Evolutionary conservation across 2,113 vertebrate genomes (phyloP), one percentile per base, ranked within the genome.

Genomic region (Sphaerodactylus townsendi): DNA sequence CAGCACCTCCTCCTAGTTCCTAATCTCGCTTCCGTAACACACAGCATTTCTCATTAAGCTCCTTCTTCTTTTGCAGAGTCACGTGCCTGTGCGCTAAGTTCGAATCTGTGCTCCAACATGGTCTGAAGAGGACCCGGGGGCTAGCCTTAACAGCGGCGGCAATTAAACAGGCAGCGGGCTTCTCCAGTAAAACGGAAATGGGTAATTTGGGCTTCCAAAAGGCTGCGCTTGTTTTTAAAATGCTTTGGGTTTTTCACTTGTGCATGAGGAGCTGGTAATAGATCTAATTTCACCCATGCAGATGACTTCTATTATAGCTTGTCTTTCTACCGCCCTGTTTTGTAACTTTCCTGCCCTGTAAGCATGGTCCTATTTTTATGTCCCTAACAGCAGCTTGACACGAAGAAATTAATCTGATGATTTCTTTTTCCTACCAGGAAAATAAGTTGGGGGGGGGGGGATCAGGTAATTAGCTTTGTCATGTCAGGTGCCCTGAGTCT

Each of bases 21-120:
- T 21, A 25, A 17, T 79, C 41, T 48, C 17, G 74, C 19, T 2
- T 11, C 28, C 50, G 84, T 6, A 71, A 78, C 78, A 80, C 33
- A 1, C 9, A 0, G 10, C n/a, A 10, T 46, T 46, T 73, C 86
- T 80, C 13, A 25, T 56, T 84, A 82, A 87, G 81, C 69, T 74
- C 14, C 46, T 83, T 88, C 17, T 93, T 92, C 77, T 89, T 5
- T 93, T 88, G 83, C 96, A 99, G 99, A 93, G 99, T 99, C 62
- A 99, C 98, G 83, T 99, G 99, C 88, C 94, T 99, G 81, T 99
- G 99, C 35, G 99, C 98, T 87, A 98, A 99, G 96, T 98, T 99
- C 87, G 99, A 99, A 91, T 96, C 97, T 0, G 98, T 99, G 86
- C 94, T 99, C 82, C 99, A 99, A 95, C 98, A 99, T 10, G 99